Conservation (phyloP, 2,113 vertebrate species). For the Pterophyllum scalare region DNA sequence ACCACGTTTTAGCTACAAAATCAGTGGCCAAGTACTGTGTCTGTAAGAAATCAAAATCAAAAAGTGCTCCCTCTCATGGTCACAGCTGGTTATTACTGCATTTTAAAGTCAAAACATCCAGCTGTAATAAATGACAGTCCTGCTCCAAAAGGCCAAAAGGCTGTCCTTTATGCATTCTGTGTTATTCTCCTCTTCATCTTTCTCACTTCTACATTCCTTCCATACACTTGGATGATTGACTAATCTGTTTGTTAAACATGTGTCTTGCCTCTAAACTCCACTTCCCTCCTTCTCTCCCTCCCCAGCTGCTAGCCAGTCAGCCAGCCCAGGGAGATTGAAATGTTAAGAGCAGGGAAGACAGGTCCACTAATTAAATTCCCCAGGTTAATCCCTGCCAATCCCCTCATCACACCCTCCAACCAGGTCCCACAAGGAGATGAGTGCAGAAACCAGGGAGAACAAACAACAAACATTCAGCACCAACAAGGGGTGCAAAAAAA, state of each 20-base stretch:
- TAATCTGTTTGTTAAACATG: conserved; percentile 76
- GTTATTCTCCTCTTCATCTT: background rate
- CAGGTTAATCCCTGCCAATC: conserved; percentile 92
- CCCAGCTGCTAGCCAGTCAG: conserved; percentile 59
- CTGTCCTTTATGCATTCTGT: background rate
- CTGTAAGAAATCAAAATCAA: background rate
- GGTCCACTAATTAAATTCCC: conserved; percentile 97
- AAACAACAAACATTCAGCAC: conserved; percentile 65
- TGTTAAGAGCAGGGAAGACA: conserved; percentile 87
- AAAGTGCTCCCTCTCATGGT: background rate
- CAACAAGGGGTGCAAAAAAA: conserved; percentile 30
- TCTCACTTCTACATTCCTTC: conserved; percentile 8
- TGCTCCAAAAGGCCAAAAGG: background rate
- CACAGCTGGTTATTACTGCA: background rate
- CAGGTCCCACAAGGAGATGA: conserved; percentile 56
- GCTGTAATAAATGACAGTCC: background rate
- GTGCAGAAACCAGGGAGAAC: conserved; percentile 21
- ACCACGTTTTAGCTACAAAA: background rate
- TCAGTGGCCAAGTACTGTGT: background rate
- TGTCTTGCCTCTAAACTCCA: conserved; percentile 53
- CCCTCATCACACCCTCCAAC: conserved; percentile 77
- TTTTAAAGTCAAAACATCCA: background rate
- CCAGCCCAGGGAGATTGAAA: conserved; percentile 87
- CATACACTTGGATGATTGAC: conserved; percentile 46
- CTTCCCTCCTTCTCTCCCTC: conserved; percentile 9